These are phyloP conservation scores for Ganaspis brasiliensis DNA, from an alignment of 2,888 invertebrate genomes.

Conservation along the genomic window DNA sequence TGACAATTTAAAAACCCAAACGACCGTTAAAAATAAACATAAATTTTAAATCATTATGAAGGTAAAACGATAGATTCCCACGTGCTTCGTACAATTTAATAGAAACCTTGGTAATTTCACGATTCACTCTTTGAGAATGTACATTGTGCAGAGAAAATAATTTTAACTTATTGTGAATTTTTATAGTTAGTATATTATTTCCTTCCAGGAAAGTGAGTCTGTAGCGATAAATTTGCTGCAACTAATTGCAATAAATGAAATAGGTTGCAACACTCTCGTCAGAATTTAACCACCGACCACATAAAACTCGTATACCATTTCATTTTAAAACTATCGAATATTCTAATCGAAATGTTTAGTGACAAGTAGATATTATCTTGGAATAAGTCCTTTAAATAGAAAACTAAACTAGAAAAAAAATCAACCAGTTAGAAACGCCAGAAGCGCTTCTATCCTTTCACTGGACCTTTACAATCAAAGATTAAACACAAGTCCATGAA, in stretches of 20 bases:
- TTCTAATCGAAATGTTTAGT: background rate
- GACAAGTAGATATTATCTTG: background rate
- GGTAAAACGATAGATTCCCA: conserved; percentile 56
- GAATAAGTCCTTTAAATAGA: background rate
- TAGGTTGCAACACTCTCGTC: background rate
- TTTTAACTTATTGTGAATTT: background rate
- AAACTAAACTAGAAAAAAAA: background rate
- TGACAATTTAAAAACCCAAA: no score
- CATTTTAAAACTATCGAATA: background rate
- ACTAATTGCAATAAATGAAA: background rate
- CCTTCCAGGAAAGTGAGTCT: conserved; percentile 2
- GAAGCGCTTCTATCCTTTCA: conserved; percentile 38
- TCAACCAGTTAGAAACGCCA: conserved; percentile 22
- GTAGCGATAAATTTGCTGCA: conserved; percentile 5
- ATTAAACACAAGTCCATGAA: conserved; percentile 12
- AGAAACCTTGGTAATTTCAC: conserved; percentile 64
- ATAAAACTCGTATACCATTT: no score
- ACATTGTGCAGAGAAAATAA: conserved; percentile 26
- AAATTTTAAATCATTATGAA: background rate
- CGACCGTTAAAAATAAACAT: background rate
- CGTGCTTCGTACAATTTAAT: conserved; percentile 58
- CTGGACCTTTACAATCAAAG: background rate
- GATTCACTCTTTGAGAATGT: conserved; percentile 62
- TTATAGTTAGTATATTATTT: background rate
- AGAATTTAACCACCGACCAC: background rate